Percentiles rank a stretch among this genome's conserved stretches.
phyloP scores from a whole-genome alignment of 92 coral and sea anemone genomes.

The Isaurus tuberculatus region DNA sequence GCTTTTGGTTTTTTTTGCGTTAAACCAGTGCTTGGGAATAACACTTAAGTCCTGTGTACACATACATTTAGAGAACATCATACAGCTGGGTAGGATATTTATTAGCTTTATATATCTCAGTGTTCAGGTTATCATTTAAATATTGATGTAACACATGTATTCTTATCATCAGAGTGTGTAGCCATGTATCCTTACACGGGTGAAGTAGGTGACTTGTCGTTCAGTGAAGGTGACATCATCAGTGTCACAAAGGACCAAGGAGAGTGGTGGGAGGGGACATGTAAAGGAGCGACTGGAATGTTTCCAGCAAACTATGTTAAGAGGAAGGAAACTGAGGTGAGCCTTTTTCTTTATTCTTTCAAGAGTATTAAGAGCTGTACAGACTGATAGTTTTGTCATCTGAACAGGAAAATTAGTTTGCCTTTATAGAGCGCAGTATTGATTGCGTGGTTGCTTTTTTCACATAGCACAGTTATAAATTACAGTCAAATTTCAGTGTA shows the following conservation, averaged over 20 bases:
- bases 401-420: background rate
- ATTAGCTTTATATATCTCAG: no score
- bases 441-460: no score
- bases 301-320: conserved; percentile 99
- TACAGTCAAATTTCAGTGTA: no score
- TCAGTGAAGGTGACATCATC: conserved; percentile 84
- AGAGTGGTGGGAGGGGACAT: conserved; percentile 98
- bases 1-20: no score
- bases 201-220: conserved; percentile 87
- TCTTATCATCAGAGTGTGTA: conserved; percentile 77
- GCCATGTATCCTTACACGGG: conserved; percentile 92
- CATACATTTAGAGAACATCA: no score
- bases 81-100: no score
- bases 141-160: background rate
- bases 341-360: background rate
- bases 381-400: background rate
- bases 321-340: conserved; percentile 87
- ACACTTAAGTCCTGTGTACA: no score
- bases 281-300: conserved; percentile 78
- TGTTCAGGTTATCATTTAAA: background rate
- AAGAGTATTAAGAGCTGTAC: background rate
- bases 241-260: conserved; percentile 85
- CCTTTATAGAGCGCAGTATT: no score
- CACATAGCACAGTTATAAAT: no score
- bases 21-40: no score